Conservation (phyloP, 2,113 vertebrate genomes). For the Mesocricetus auratus region DNA sequence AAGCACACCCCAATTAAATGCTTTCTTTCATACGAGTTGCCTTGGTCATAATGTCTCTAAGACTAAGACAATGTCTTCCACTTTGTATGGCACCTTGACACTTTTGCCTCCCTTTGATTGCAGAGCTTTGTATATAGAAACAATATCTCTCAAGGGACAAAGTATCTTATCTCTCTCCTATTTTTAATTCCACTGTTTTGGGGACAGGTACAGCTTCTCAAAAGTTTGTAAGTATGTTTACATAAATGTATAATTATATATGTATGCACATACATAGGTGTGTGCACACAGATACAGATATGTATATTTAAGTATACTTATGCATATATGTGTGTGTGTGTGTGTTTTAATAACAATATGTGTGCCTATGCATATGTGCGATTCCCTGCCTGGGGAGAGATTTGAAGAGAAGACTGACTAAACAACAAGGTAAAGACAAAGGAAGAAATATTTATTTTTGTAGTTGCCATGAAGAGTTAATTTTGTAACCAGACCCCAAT, state of each 20-base stretch:
- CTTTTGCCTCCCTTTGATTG: neutral
- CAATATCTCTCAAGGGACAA: neutral
- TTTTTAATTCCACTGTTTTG: neutral
- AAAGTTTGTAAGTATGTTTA: neutral
- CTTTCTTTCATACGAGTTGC: neutral
- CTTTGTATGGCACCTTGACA: neutral
- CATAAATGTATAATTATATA: rapidly evolving
- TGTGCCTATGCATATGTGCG: rapidly evolving
- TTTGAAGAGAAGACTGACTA: neutral
- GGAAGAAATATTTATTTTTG: neutral
- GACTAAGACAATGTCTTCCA: neutral
- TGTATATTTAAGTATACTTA: rapidly evolving
- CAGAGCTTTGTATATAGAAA: neutral
- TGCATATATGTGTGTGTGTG: neutral
- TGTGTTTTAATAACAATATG: rapidly evolving
- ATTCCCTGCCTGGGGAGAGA: neutral
- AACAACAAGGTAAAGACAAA: neutral
- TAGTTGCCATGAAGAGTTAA: neutral
- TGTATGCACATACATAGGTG: rapidly evolving
- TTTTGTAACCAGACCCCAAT: neutral
- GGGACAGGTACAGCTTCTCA: neutral
- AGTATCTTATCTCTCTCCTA: neutral
- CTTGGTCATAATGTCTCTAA: neutral
- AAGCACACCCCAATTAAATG: neutral
- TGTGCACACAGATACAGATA: rapidly evolving